phyloP scores from a whole-genome alignment of 2,797 vertebrate species.

The Gephyroberyx darwinii region DNA sequence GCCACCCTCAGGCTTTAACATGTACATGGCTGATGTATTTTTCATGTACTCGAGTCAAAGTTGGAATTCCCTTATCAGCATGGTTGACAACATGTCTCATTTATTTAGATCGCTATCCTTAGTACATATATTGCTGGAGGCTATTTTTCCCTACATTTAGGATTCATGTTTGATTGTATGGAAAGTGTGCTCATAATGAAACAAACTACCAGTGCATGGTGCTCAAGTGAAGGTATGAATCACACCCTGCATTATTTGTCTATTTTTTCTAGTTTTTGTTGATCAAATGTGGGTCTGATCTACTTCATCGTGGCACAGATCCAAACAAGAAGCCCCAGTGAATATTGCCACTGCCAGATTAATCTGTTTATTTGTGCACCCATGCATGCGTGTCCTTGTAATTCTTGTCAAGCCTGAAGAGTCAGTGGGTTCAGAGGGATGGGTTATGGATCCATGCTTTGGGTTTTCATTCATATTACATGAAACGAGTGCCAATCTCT shows the following conservation, averaged over 20 bases:
- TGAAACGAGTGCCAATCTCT: slow-evolving; percentile 68
- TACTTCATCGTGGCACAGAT: slow-evolving; percentile 23
- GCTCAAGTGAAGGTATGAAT: slow-evolving; percentile 1
- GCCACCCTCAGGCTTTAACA: slow-evolving; percentile 27
- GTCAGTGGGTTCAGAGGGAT: slow-evolving; percentile 47
- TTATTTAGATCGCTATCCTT: slow-evolving; percentile 23
- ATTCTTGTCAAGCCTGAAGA: slow-evolving; percentile 44
- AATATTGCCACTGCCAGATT: slow-evolving; percentile 40
- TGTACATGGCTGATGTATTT: slow-evolving; percentile 30
- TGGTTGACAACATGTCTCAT: slow-evolving; percentile 37
- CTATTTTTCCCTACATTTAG: slow-evolving; percentile 32
- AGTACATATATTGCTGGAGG: slow-evolving; percentile 7
- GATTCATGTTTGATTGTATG: slow-evolving; percentile 34
- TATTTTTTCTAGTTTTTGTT: slow-evolving; percentile 5
- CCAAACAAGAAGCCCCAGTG: slow-evolving; percentile 12
- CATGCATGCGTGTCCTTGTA: slow-evolving; percentile 33
- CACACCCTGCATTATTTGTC: not conserved
- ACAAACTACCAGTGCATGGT: not conserved
- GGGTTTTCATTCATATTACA: slow-evolving; percentile 69
- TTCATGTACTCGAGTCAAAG: slow-evolving; percentile 42
- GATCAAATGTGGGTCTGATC: slow-evolving; percentile 28
- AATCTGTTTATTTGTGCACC: slow-evolving; percentile 45
- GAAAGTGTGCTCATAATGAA: slow-evolving; percentile 20
- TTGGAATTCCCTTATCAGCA: slow-evolving; percentile 33
- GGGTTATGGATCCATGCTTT: slow-evolving; percentile 49